Base-by-base conservation (phyloP, 1,140 invertebrate species). In the Aphidius ervi region DNA sequence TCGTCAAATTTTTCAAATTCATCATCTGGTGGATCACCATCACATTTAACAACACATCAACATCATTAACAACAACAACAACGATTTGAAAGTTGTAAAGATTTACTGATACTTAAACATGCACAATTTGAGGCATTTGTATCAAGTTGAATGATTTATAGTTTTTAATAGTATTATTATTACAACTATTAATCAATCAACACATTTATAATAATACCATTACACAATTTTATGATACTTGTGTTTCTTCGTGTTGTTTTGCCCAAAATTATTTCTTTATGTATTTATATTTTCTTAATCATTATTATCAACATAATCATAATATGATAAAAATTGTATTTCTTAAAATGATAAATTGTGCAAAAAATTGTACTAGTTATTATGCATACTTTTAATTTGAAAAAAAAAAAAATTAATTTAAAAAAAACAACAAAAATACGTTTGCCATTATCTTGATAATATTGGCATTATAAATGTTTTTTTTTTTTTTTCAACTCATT, bases 101-200 rank as follows among this genome's bases (percentile, higher is more conserved):
- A 79, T 48, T 79, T 75, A 1, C 52, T 80, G 5, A 63, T 80
- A 20, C 55, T 75, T 6, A 75, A 79, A 62, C 77, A 80, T 63
- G 68, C 74, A 65, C 77, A 78, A 56, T 80, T 79, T 68, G 78
- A 79, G 70, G 68, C 78, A 9, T 80, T 74, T 56, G 78, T 79
- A 45, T 78, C 77, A 61, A 80, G 76, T 73, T 79, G 76, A 80
- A 79, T 7, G 23, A 31, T 46, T 23, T 16, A 31, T 31, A 5
- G 16, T 8, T 37, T 52, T 16, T 31, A 58, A 49, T 41, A 52
- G n/a, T n/a, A n/a, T n/a, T n/a, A 47, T 46, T 20, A 16, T n/a
- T 23, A 55, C 20, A 43, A 47, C 37, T 23, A 41, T 46, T 48
- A 48, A 16, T 16, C 6, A 48, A 48, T 56, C 45, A 56, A 45